A percentile compares a stretch with the other conserved stretches of the same genome.
Conservation (phyloP, 2,888 invertebrate genomes). For the Drosophila hawaiiensis region DNA sequence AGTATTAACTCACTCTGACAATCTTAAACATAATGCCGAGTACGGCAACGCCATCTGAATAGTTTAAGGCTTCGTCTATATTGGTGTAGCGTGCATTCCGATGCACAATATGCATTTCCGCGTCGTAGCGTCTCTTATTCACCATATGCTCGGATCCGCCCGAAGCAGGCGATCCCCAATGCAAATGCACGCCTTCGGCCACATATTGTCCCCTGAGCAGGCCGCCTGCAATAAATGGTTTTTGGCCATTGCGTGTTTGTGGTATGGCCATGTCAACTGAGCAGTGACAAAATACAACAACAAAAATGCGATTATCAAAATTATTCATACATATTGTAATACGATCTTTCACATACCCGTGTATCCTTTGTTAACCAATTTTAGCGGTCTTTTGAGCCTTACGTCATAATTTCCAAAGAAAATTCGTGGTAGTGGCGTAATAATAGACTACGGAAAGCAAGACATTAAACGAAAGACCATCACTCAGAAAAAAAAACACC, state of each 20-base stretch:
- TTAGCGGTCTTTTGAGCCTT: conserved; percentile 87
- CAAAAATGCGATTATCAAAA: not conserved
- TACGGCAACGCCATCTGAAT: conserved; percentile 88
- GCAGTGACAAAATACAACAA: not conserved
- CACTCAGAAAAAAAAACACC: not conserved
- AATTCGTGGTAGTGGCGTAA: conserved; percentile 60
- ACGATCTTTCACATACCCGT: conserved; percentile 82
- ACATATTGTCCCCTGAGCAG: conserved; percentile 60
- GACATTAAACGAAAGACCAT: conserved; percentile 1
- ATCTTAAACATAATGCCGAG: conserved; percentile 87
- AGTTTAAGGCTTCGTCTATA: conserved; percentile 85
- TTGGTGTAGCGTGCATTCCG: conserved; percentile 87
- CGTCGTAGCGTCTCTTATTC: conserved; percentile 85
- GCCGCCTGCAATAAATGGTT: conserved; percentile 73
- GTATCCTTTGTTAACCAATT: conserved; percentile 89
- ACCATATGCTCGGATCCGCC: conserved; percentile 87
- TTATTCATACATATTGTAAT: not conserved
- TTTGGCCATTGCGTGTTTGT: conserved; percentile 56
- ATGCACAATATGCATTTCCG: conserved; percentile 90
- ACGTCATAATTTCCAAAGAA: conserved; percentile 87
- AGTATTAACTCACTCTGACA: conserved; percentile 33
- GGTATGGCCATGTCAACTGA: conserved; percentile 71
- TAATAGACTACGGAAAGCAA: conserved; percentile 54
- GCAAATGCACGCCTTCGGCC: conserved; percentile 86
- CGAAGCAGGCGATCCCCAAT: conserved; percentile 89